These are phyloP conservation scores for Bibio marci DNA, from an alignment of 2,888 invertebrate species.

Conservation along the genomic window DNA sequence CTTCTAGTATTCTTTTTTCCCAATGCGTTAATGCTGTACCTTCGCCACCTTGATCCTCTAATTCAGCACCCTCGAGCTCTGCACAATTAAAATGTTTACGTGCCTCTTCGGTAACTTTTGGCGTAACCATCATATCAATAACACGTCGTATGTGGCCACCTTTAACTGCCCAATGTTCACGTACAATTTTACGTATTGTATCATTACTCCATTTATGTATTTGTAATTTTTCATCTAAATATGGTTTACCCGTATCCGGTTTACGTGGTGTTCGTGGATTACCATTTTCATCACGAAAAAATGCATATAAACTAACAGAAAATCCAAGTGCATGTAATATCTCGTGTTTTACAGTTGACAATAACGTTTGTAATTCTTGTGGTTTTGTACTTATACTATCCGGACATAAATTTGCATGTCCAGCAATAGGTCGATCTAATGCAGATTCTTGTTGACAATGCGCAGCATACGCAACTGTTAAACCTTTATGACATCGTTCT, in stretches of 20 bases:
- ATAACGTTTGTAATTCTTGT: slow-evolving; percentile 75
- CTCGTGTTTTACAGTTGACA: slow-evolving; percentile 97
- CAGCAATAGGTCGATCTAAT: slow-evolving; percentile 93
- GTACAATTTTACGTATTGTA: slow-evolving; percentile 60
- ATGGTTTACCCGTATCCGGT: slow-evolving; percentile 74
- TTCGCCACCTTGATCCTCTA: slow-evolving; percentile 96
- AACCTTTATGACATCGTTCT: slow-evolving; percentile 74
- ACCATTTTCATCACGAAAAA: slow-evolving; percentile 73
- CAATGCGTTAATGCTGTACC: slow-evolving; percentile 96
- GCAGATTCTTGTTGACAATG: slow-evolving; percentile 95
- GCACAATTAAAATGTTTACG: slow-evolving; percentile 76
- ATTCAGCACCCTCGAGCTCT: slow-evolving; percentile 81
- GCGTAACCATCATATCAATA: slow-evolving; percentile 81
- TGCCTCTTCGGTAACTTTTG: slow-evolving; percentile 72
- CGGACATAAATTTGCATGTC: slow-evolving; percentile 97
- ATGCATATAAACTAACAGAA: slow-evolving; percentile 91
- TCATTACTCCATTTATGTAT: slow-evolving; percentile 89
- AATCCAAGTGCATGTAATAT: slow-evolving; percentile 96
- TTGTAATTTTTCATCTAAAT: slow-evolving; percentile 68
- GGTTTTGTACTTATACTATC: slow-evolving; percentile 80
- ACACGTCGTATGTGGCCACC: slow-evolving; percentile 56
- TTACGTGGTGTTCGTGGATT: slow-evolving; percentile 67
- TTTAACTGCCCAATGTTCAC: slow-evolving; percentile 60
- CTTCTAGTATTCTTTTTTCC: slow-evolving; percentile 98
- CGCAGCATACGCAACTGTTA: slow-evolving; percentile 93